Percentiles rank a stretch among this genome's conserved stretches.
Conservation (phyloP, 1,140 invertebrate genomes). For the Meloidogyne exigua region DNA sequence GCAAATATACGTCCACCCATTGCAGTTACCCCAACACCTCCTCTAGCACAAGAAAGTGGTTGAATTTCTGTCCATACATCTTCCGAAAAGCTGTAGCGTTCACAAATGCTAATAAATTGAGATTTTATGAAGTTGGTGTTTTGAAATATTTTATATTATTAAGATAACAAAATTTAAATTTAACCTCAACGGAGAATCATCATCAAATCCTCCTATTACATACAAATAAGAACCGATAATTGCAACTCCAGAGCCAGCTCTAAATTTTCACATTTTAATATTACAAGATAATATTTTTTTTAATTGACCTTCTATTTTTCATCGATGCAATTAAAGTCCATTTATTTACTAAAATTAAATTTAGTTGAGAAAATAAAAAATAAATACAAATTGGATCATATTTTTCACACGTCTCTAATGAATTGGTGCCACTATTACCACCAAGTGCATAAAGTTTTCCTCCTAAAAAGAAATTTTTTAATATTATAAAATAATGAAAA, state of each 20-base stretch:
- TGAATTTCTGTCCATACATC: conserved; percentile 79
- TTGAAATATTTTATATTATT: too few species aligned
- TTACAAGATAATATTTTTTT: not conserved
- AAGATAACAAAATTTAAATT: not conserved
- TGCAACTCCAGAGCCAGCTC: conserved; percentile 50
- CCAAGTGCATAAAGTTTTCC: conserved; percentile 76
- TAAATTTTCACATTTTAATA: not conserved
- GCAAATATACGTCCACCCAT: conserved; percentile 64
- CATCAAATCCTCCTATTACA: conserved; percentile 87
- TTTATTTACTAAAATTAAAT: conserved; percentile 74
- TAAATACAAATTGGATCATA: conserved; percentile 73
- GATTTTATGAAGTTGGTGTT: too few species aligned
- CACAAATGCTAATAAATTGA: conserved; percentile 69
- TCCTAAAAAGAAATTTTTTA: conserved; percentile 62
- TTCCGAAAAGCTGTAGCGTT: conserved; percentile 80
- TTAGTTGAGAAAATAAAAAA: not conserved
- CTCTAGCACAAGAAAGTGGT: conserved; percentile 74
- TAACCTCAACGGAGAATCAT: conserved; percentile 77
- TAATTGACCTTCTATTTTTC: conserved; percentile 36
- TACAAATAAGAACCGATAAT: conserved; percentile 70
- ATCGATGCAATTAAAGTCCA: conserved; percentile 71
- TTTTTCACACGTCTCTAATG: conserved; percentile 75
- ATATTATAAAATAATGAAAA: too few species aligned
- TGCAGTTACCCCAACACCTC: conserved; percentile 52
- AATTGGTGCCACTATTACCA: conserved; percentile 79